Evolutionary conservation across 2,113 vertebrate genomes (phyloP), one percentile per base, ranked within the genome.

Genomic region (Oreochromis spilurus): DNA sequence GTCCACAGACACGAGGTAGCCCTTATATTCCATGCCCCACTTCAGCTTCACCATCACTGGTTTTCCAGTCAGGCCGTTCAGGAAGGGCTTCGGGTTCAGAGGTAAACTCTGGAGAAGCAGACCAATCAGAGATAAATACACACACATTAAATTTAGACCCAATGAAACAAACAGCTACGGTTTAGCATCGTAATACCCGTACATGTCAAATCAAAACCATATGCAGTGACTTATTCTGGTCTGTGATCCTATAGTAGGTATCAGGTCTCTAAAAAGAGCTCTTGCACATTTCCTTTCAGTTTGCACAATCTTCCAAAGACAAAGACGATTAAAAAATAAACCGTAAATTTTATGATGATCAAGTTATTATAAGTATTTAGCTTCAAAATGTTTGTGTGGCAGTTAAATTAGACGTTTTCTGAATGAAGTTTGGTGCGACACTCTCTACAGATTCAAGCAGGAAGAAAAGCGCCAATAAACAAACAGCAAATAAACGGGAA

Each of bases 11-110:
- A 99, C 98, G 70, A 99, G 96, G 95, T 99, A 99, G 62, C 98
- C 99, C 83, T 99, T 99, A 90, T 99, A 99, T 93, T 99, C 98
- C 98, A 99, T 99, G 0, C 98, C 98, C 98, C 98, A 99, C 96
- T 99, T 99, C 84, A 99, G 97, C 80, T 99, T 99, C 92, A 99
- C 98, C 98, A 99, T 99, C 84, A 99, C 98, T 6, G 99, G 99
- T 60, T 99, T 99, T 5, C 98, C 98, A 5, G 99, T 99, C 82
- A 99, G 96, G 38, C 99, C 99, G 85, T 99, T 99, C 83, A 99
- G 97, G 94, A 99, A 99, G 9, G 98, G 99, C 89, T 99, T 99
- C 2, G 99, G 99, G 92, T 99, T 99, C 81, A 99, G 95, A 17
- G 99, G 99, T 94, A 99, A 97, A 97, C 98, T 99, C 99, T 99